Percentiles rank a stretch among this genome's conserved stretches.
These are phyloP conservation scores for Dromococcyx pavoninus DNA, from an alignment of 2,797 vertebrate species.

Conservation along the genomic window DNA sequence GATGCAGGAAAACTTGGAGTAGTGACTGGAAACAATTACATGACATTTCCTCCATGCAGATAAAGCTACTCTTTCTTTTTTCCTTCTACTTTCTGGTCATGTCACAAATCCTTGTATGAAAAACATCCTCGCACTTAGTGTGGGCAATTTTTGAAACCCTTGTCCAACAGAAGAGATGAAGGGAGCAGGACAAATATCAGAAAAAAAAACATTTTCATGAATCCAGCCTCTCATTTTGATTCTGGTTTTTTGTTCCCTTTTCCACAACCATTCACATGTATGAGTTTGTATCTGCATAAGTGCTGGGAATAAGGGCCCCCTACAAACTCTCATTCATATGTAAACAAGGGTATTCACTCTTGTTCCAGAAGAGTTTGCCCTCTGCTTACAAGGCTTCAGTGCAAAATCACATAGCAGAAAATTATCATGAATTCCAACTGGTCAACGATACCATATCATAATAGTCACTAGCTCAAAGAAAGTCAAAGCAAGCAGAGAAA, in stretches of 20 bases:
- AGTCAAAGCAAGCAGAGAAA: background rate
- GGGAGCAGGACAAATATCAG: background rate
- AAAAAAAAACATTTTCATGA: constrained; percentile 26
- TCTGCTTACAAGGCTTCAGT: constrained; percentile 5
- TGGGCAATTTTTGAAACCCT: background rate
- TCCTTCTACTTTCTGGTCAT: background rate
- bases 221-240: background rate
- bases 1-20: background rate
- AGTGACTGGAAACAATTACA: background rate
- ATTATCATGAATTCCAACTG: constrained; percentile 5
- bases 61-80: background rate
- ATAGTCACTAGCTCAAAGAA: background rate
- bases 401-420: constrained; percentile 3
- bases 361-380: constrained; percentile 26
- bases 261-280: constrained; percentile 24
- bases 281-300: constrained; percentile 56
- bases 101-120: background rate
- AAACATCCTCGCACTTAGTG: background rate
- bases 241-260: constrained; percentile 22
- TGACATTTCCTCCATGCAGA: background rate
- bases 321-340: constrained; percentile 40
- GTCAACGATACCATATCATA: background rate
- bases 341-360: constrained; percentile 41
- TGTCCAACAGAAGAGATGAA: background rate
- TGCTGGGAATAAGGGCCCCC: background rate